These are phyloP conservation scores for Cheilosia impressa DNA, from an alignment of 2,888 invertebrate species.

Conservation along the genomic window DNA sequence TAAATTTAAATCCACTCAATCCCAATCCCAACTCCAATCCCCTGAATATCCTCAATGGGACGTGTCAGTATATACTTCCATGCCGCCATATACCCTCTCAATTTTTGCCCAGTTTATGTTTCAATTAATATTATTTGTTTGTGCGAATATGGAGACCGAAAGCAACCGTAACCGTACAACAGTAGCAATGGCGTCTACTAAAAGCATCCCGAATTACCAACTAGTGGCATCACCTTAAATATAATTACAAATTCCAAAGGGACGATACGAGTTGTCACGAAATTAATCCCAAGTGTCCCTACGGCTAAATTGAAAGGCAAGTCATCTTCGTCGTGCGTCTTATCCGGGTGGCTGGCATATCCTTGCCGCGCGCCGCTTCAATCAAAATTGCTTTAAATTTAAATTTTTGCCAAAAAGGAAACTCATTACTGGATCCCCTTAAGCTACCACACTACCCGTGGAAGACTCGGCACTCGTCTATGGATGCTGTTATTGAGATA, in stretches of 20 bases:
- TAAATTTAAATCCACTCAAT: conserved; percentile 72
- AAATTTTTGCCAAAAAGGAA: conserved; percentile 75
- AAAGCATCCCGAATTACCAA: conserved; percentile 59
- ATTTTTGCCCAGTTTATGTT: conserved; percentile 68
- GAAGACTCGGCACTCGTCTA: conserved; percentile 49
- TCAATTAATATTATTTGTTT: conserved; percentile 75
- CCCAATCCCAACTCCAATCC: conserved; percentile 56
- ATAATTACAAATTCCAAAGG: conserved; percentile 75
- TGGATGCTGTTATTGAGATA: conserved; percentile 16
- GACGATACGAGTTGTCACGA: conserved; percentile 75
- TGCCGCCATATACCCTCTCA: conserved; percentile 4
- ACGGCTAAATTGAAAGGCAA: conserved; percentile 74
- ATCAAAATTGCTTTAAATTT: conserved; percentile 75
- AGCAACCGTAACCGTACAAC: conserved; percentile 26
- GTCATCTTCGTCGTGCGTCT: conserved; percentile 64
- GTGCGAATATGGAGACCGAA: conserved; percentile 36
- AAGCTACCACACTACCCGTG: conserved; percentile 57
- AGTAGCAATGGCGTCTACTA: conserved; percentile 35
- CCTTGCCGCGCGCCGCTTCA: conserved; percentile 36
- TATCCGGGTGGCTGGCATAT: not conserved
- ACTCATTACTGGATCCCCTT: conserved; percentile 75
- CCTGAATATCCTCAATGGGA: conserved; percentile 32
- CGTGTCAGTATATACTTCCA: conserved; percentile 34
- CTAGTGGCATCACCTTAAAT: conserved; percentile 74
- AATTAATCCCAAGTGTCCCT: conserved; percentile 76